phyloP scores from a whole-genome alignment of 2,113 vertebrate genomes.

The Martes martes region DNA sequence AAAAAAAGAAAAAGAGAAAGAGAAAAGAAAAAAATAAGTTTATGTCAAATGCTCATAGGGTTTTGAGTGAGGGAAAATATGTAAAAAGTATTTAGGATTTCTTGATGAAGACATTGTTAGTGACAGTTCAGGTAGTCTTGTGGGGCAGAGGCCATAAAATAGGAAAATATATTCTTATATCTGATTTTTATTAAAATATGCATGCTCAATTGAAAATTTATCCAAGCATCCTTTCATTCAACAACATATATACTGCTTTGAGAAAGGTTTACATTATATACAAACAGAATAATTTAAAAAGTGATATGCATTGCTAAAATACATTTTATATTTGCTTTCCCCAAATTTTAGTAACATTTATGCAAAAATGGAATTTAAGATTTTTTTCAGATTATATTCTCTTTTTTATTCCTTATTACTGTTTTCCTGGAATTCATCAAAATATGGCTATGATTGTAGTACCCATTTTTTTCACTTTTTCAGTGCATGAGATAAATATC shows the following conservation, averaged over 20 bases:
- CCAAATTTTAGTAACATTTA: neutral
- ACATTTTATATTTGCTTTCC: neutral
- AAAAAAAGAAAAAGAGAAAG: neutral
- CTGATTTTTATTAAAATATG: neutral
- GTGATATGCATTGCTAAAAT: neutral
- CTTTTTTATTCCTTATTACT: neutral
- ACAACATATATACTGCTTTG: neutral
- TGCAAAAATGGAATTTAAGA: neutral
- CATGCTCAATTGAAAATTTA: neutral
- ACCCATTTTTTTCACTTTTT: neutral
- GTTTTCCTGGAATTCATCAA: slow-evolving; percentile 4
- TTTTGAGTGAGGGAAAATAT: neutral
- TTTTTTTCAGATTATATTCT: neutral
- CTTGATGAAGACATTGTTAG: neutral
- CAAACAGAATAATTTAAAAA: slow-evolving; percentile 4
- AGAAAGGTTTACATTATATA: neutral
- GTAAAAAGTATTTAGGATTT: neutral
- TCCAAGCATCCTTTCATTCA: neutral
- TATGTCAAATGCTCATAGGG: neutral
- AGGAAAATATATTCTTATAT: neutral
- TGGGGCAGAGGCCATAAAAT: neutral
- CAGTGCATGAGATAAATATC: neutral
- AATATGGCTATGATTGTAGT: neutral
- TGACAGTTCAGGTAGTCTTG: neutral
- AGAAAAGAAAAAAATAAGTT: neutral